Evolutionary conservation across 2,113 vertebrate species (phyloP), one percentile per base, ranked within the genome.

Genomic region (Hemicordylus capensis): DNA sequence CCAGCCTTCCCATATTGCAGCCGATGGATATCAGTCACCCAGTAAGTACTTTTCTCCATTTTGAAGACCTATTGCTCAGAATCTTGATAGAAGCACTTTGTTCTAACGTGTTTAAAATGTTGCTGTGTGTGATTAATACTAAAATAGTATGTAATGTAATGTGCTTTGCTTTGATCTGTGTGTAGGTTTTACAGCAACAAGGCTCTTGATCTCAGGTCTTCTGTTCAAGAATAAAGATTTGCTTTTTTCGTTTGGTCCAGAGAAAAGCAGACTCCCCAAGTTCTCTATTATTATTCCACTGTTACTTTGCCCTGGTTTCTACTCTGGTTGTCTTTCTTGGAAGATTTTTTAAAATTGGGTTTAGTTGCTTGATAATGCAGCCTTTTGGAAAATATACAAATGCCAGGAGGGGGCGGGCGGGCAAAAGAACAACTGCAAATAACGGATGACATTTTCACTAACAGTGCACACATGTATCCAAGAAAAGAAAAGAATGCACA

Each of bases 61-160:
- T 31, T 73, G 59, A 80, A 74, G 46, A 80, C 11, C 2, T 69
- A 59, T 44, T 89, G 51, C 31, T n/a, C 15, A 78, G 28, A 77
- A 48, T n/a, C 0, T 85, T 59, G 28, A 81, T 9, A 2, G 26
- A 87, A 76, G 31, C 67, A n/a, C 64, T 70, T 74, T 34, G 86
- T 86, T 67, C 51, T 75, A 72, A 86, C 61, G n/a, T 20, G 42
- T 2, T 19, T 89, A 69, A 69, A 78, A 81, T 84, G 59, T 72
- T 2, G 0, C 63, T 34, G 4, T 28, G 48, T 76, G 72, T 61
- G 22, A 6, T 74, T 22, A 28, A 44, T 81, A 61, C 26, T 80
- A 85, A 70, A 78, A 39, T 67, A 17, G 5, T 91, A 82, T 84
- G 20, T 59, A 2, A 81, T 59, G 37, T 66, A 69, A 15, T 44